Base-by-base conservation (phyloP, 1,140 invertebrate genomes). In the Melanaphis sacchari region DNA sequence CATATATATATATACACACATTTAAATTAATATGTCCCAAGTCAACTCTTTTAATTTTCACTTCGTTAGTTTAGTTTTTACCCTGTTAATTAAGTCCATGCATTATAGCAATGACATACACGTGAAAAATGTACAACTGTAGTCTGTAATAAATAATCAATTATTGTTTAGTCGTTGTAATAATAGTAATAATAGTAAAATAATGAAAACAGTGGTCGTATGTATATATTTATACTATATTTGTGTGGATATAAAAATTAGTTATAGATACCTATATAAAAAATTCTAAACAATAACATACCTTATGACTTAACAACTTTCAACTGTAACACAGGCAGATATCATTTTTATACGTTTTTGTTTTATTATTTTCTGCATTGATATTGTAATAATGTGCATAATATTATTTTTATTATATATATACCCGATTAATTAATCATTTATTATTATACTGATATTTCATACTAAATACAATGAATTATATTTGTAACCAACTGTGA, bases 111-210 rank as follows among this genome's bases (percentile, higher is more conserved):
- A n/a, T 2, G 59, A 2, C 0, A 76, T 5, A 76, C n/a, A n/a
- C 59, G 31, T 76, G 31, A 76, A 76, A n/a, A n/a, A 76, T 76
- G 31, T 18, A 76, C 59, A 76, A 76, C 31, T 76, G 59, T 76
- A 76, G n/a, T 76, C 31, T 76, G 59, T 76, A 76, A 76, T 76
- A n/a, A n/a, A 76, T 76, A 76, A 76, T 76, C n/a, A 76, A 31
- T n/a, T 76, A 76, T 76, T 76, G 59, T 76, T n/a, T 76, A 6
- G 59, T 76, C 59, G 59, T 59, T 7, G 9, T 43, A 43, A 43
- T 49, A 18, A 46, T 66, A 52, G 6, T 52, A n/a, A n/a, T n/a
- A n/a, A 76, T 76, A 76, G n/a, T 76, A 18, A n/a, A 31, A 76
- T 76, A n/a, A 76, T n/a, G 59, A n/a, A 66, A 66, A 15, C 9